Evolutionary conservation across 2,888 invertebrate genomes (phyloP), one percentile per base, ranked within the genome.

Genomic region (Perdita meconis): DNA sequence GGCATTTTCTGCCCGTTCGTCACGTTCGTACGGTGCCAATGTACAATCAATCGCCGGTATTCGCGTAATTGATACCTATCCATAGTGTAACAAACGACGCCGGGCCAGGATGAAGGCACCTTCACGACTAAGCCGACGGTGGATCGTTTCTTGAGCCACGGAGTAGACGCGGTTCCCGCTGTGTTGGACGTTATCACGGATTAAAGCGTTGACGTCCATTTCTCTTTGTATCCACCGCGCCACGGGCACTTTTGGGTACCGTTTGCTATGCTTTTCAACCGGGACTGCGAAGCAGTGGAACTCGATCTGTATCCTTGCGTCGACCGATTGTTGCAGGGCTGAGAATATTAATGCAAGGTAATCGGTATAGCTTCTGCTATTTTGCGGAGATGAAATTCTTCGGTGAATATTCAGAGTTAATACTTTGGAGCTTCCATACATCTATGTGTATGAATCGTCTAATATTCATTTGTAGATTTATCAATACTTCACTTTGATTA

Each of bases 41-140:
- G 75, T 67, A 82, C 84, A 82, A 86, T 85, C 85, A 82, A 84
- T 85, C 77, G 83, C 66, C 68, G 65, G 76, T 75, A 80, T 80
- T 79, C 74, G 59, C 76, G 79, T 86, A 86, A 84, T 86, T 85
- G 85, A 85, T 86, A 84, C 78, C 81, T 78, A 84, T 82, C 85
- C 77, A 51, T 36, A 44, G 50, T 69, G 65, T 85, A 86, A 86
- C 81, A 84, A 86, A 85, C 84, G 85, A 84, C 61, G 55, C 38
- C 77, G 51, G n/a, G 65, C 67, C 42, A 66, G 47, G 55, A 44
- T 47, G 56, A 73, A 69, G 63, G 68, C 60, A 57, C 30, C 50
- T 63, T 59, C 67, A 22, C 38, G 68, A 42, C 19, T 34, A 16
- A 22, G 19, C 50, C 38, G 56, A 64, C 64, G 66, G 47, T 59